phyloP scores from a whole-genome alignment of 2,113 vertebrate species.

The Macaca nemestrina region DNA sequence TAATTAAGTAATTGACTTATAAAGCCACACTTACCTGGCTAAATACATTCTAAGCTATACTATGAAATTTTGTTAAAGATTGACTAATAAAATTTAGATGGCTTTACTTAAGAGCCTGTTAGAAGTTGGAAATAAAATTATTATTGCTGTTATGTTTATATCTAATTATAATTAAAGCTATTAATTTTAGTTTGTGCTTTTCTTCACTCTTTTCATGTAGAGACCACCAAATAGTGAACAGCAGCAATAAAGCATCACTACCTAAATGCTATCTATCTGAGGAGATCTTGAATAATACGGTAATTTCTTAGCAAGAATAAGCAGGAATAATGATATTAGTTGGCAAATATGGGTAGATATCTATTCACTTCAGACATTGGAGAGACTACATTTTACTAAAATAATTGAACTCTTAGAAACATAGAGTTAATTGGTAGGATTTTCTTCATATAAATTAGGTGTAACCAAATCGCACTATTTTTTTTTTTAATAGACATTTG shows the following conservation, averaged over 20 bases:
- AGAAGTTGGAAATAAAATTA: slow-evolving; percentile 41
- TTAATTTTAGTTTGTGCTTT: not conserved
- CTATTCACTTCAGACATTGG: not conserved
- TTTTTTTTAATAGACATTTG: not conserved
- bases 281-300: not conserved
- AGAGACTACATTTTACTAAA: not conserved
- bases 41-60: not conserved
- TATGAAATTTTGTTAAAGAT: not conserved
- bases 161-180: slow-evolving; percentile 38
- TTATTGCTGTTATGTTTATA: not conserved
- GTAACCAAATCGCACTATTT: not conserved
- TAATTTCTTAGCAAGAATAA: not conserved
- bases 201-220: slow-evolving; percentile 17
- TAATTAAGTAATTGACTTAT: not conserved
- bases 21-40: not conserved
- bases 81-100: slow-evolving; percentile 26
- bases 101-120: slow-evolving; percentile 32
- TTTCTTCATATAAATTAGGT: not conserved
- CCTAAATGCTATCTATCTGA: not conserved
- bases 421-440: not conserved
- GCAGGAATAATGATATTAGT: not conserved
- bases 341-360: not conserved
- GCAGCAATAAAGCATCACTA: not conserved
- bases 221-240: not conserved
- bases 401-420: not conserved